A percentile compares a stretch with the other conserved stretches of the same genome.
Evolutionary conservation across 2,888 invertebrate species (phyloP).

Genomic region (Prosapia bicincta): DNA sequence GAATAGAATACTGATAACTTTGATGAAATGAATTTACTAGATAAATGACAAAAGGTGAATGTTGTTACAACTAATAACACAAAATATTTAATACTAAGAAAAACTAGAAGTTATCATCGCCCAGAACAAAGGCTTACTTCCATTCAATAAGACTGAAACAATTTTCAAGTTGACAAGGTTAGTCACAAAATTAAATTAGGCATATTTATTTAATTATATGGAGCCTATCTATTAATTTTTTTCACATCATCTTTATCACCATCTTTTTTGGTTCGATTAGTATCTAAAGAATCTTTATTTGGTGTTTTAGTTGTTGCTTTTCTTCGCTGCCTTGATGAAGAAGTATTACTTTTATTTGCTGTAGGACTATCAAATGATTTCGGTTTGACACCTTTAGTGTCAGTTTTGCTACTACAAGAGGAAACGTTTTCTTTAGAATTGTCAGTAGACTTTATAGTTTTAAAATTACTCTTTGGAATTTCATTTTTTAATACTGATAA

Average conservation of each 20-base stretch:
- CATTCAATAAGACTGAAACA: no score
- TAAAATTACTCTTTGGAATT: not conserved
- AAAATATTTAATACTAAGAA: no score
- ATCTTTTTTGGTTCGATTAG: not conserved
- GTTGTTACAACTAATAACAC: no score
- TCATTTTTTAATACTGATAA: conserved; percentile 11
- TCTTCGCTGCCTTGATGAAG: conserved; percentile 19
- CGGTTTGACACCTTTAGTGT: conserved; percentile 7
- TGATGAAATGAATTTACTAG: no score
- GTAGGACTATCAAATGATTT: not conserved
- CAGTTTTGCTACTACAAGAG: not conserved
- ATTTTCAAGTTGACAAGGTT: no score
- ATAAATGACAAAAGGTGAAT: no score
- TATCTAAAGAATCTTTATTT: conserved; percentile 19
- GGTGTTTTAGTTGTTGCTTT: conserved; percentile 23
- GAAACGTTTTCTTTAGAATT: not conserved
- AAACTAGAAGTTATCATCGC: no score
- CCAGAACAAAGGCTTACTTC: no score
- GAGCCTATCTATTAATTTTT: not conserved
- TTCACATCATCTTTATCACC: not conserved
- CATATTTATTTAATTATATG: no score
- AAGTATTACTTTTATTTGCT: conserved; percentile 4
- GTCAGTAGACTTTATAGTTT: not conserved
- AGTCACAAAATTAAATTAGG: no score
- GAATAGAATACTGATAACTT: no score